Percentiles rank a stretch among this genome's conserved stretches.
Conservation (phyloP, 2,113 vertebrate species). For the Heterotis niloticus region DNA sequence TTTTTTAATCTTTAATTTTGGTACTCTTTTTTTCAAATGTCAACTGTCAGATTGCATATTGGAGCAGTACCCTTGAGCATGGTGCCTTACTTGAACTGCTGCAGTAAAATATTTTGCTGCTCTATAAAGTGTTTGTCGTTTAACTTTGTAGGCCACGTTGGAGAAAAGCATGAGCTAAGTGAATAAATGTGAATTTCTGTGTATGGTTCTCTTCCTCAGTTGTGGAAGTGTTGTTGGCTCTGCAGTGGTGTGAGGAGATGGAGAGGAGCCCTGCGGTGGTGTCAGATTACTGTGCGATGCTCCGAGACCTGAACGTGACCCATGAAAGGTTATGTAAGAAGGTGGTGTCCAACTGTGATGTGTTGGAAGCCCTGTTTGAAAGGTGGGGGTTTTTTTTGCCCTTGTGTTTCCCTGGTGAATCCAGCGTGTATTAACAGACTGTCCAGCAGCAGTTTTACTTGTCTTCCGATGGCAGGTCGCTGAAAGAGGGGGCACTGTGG, state of each 20-base stretch:
- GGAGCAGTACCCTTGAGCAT: too few species aligned
- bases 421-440: not conserved
- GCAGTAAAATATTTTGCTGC: too few species aligned
- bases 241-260: slow-evolving; percentile 91
- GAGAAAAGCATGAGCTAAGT: too few species aligned
- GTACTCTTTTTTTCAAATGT: too few species aligned
- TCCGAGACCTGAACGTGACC: slow-evolving; percentile 68
- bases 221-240: slow-evolving; percentile 80
- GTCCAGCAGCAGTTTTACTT: not conserved
- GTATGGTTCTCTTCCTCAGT: slow-evolving; percentile 55
- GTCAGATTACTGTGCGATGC: slow-evolving; percentile 67
- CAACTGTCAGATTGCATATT: too few species aligned
- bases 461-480: slow-evolving; percentile 66
- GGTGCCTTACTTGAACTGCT: too few species aligned
- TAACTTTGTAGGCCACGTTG: too few species aligned
- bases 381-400: slow-evolving; percentile 61
- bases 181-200: not conserved
- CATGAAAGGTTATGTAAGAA: slow-evolving; percentile 55
- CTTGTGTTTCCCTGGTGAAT: not conserved
- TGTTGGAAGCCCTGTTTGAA: slow-evolving; percentile 72
- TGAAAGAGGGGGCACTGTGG: slow-evolving; percentile 80
- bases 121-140: too few species aligned
- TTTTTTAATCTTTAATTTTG: too few species aligned
- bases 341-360: slow-evolving; percentile 42
- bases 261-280: slow-evolving; percentile 61